Percentiles rank a stretch among this genome's conserved stretches.
phyloP scores from a whole-genome alignment of 2,888 invertebrate genomes.

The Tenthredo mesomela region DNA sequence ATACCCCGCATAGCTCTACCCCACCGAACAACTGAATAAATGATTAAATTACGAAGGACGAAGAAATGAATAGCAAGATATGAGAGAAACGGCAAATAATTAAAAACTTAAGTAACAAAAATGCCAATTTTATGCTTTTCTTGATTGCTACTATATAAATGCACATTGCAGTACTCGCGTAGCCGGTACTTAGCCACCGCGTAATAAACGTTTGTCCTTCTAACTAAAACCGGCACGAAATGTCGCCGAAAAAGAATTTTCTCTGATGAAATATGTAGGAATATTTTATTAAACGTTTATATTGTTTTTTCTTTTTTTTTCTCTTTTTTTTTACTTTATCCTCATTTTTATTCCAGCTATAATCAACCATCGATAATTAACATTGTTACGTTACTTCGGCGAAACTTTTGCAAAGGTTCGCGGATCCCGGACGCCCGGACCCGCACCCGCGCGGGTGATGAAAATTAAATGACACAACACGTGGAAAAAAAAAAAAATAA shows the following conservation, averaged over 20 bases:
- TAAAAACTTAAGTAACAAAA: constrained; percentile 23
- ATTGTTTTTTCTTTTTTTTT: background rate
- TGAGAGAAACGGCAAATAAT: background rate
- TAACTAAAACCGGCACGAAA: constrained; percentile 35
- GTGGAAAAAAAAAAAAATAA: too few species aligned
- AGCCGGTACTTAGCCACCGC: background rate
- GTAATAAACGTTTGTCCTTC: constrained; percentile 43
- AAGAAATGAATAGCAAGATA: background rate
- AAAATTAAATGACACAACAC: background rate
- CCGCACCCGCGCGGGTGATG: background rate
- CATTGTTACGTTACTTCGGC: background rate
- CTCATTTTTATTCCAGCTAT: background rate
- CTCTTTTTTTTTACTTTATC: background rate
- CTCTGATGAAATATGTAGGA: constrained; percentile 11
- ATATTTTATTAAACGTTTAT: constrained; percentile 51
- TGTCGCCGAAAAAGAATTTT: constrained; percentile 1
- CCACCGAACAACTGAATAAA: background rate
- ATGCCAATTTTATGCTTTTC: constrained; percentile 27
- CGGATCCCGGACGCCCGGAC: background rate
- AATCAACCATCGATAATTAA: background rate
- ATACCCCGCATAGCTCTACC: too few species aligned
- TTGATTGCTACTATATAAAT: constrained; percentile 41
- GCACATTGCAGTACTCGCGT: constrained; percentile 32
- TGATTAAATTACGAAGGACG: background rate
- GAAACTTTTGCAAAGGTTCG: background rate